A percentile compares a stretch with the other conserved stretches of the same genome.
Evolutionary conservation across 2,888 invertebrate species (phyloP).

Genomic region (Loripinus fragilis): DNA sequence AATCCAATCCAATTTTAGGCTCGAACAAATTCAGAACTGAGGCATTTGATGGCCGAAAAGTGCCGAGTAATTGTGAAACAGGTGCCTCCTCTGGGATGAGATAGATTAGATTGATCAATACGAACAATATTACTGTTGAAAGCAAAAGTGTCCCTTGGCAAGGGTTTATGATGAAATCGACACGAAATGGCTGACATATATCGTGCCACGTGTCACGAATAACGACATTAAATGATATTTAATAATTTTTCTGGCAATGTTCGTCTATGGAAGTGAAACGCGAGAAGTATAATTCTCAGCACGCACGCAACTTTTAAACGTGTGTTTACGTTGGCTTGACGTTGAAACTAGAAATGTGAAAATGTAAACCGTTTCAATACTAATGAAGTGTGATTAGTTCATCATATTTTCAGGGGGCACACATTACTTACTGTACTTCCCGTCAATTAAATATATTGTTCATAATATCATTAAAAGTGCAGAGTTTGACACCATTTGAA

Average conservation of each 20-base stretch:
- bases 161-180: conserved; percentile 1
- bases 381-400: no score
- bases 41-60: conserved; percentile 14
- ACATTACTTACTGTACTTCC: no score
- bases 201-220: conserved; percentile 1
- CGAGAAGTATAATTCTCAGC: no score
- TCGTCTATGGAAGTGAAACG: no score
- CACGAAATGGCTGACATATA: conserved; percentile 16
- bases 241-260: not conserved
- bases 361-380: no score
- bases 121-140: not conserved
- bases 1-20: conserved; percentile 54
- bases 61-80: conserved; percentile 12
- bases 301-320: no score
- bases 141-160: conserved; percentile 4
- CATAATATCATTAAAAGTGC: no score
- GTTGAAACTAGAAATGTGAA: no score
- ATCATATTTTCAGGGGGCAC: no score
- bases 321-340: no score
- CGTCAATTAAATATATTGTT: no score
- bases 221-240: not conserved
- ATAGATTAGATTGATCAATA: conserved; percentile 8
- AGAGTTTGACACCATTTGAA: no score
- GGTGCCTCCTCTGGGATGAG: conserved; percentile 7
- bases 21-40: conserved; percentile 26